These are phyloP conservation scores for Pseudobourletiella spinata DNA, from an alignment of 1,140 invertebrate species.

Conservation along the genomic window DNA sequence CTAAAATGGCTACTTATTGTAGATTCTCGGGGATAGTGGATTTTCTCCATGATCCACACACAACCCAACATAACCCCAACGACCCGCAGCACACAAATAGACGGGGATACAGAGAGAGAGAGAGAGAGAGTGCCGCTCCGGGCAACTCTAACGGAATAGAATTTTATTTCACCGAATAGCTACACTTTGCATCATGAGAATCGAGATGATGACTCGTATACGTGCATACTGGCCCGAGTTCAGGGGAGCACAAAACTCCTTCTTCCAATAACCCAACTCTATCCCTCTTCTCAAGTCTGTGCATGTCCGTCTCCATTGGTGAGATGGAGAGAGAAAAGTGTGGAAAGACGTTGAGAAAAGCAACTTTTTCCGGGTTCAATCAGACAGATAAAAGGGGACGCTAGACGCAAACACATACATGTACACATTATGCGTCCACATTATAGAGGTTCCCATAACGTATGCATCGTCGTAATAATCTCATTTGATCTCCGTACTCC, in stretches of 20 bases:
- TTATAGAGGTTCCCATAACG: too few relatives aligned
- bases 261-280: background rate
- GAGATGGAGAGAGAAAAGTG: background rate
- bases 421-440: too few relatives aligned
- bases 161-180: background rate
- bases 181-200: background rate
- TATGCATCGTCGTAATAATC: too few relatives aligned
- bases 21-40: background rate
- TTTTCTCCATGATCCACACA: background rate
- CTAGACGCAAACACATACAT: too few relatives aligned
- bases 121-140: background rate
- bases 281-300: too few relatives aligned
- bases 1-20: background rate
- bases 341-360: background rate
- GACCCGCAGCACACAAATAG: background rate
- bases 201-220: too few relatives aligned
- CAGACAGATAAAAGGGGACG: too few relatives aligned
- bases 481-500: too few relatives aligned
- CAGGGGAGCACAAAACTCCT: background rate
- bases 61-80: background rate
- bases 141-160: background rate
- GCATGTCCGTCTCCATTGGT: background rate
- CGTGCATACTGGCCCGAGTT: too few relatives aligned
- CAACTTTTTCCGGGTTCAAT: background rate
- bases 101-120: too few relatives aligned